Evolutionary conservation across 2,113 vertebrate species (phyloP).

Genomic region (Ibidorhyncha struthersii): DNA sequence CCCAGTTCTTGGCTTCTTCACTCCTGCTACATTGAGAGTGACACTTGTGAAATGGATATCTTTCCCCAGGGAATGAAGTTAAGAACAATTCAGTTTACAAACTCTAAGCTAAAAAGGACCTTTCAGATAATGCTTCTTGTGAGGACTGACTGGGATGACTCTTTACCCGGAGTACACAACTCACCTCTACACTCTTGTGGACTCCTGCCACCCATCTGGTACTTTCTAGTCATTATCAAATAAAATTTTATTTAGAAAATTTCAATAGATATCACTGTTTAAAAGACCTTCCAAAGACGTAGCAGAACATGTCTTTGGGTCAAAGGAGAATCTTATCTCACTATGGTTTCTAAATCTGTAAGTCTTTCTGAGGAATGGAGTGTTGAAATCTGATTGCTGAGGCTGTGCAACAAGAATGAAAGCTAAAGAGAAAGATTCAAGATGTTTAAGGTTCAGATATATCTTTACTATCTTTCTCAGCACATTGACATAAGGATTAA

Average conservation of each 20-base stretch:
- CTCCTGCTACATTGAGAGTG: neutral
- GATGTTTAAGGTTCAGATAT: slow-evolving; percentile 73
- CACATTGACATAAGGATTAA: slow-evolving; percentile 74
- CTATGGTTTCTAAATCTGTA: slow-evolving; percentile 65
- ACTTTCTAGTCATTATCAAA: slow-evolving; percentile 45
- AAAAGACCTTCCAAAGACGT: slow-evolving; percentile 60
- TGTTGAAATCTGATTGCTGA: slow-evolving; percentile 73
- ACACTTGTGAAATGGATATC: slow-evolving; percentile 12
- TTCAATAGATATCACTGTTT: slow-evolving; percentile 34
- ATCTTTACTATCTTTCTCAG: slow-evolving; percentile 72
- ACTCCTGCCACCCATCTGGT: neutral
- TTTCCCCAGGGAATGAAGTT: neutral
- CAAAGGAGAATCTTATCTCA: slow-evolving; percentile 61
- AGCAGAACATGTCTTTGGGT: slow-evolving; percentile 39
- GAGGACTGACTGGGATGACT: neutral
- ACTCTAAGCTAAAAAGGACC: neutral
- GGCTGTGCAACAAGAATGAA: slow-evolving; percentile 70
- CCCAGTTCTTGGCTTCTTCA: neutral
- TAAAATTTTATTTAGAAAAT: slow-evolving; percentile 43
- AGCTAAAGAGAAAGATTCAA: slow-evolving; percentile 75
- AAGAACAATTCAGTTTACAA: slow-evolving; percentile 22
- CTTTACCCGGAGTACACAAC: neutral
- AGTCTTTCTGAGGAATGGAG: slow-evolving; percentile 62
- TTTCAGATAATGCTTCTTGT: neutral
- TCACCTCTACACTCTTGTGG: neutral